phyloP scores from a whole-genome alignment of 2,888 invertebrate species.

The Lathronympha strigana region DNA sequence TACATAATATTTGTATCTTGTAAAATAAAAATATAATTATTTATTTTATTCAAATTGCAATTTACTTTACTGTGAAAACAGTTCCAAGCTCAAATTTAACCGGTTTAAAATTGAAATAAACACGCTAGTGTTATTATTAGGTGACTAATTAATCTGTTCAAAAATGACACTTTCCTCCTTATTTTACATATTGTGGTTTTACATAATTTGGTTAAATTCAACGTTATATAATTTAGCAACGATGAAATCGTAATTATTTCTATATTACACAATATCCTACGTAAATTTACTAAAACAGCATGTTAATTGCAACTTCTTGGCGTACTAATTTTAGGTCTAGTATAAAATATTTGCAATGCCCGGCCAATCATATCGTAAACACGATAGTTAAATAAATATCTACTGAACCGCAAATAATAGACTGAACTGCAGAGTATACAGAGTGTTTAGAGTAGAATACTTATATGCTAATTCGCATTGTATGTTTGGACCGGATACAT shows the following conservation, averaged over 20 bases:
- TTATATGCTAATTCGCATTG: slow-evolving; percentile 10
- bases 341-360: neutral
- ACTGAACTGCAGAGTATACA: no score
- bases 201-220: no score
- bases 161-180: no score
- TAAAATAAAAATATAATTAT: no score
- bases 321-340: neutral
- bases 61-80: no score
- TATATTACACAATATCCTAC: slow-evolving; percentile 1
- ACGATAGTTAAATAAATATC: neutral
- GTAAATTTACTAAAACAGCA: neutral
- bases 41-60: no score
- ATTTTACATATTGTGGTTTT: no score
- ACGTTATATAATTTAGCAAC: neutral
- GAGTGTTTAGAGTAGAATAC: neutral
- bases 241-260: neutral
- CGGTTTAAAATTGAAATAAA: no score
- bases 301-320: neutral
- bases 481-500: slow-evolving; percentile 5
- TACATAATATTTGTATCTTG: no score
- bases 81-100: no score
- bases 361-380: neutral
- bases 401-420: slow-evolving; percentile 15
- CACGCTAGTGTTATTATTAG: no score
- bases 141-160: no score